Base-by-base conservation (phyloP, 2,797 vertebrate genomes). In the Stomatorhinus walkeri region DNA sequence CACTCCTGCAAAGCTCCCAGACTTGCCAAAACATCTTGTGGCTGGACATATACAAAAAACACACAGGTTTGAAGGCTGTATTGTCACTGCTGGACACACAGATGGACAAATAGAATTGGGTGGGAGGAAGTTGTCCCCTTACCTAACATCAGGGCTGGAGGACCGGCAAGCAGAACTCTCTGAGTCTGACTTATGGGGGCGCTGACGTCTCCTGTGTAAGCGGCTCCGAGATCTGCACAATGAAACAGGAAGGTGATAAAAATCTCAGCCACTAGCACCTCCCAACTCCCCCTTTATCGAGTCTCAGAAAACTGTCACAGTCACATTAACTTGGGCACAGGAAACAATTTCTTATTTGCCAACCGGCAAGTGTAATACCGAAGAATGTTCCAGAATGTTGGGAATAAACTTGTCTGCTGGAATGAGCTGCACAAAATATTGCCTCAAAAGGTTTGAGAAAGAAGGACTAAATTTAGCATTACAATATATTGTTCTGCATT, bases 61-160 rank as follows among this genome's bases (percentile, higher is more conserved):
- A 84, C 22, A 28, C 36, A 16, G 32, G 72, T 79, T 43, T 43
- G 5, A 43, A 79, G 91, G 93, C 91, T 90, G 91, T 91, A 91
- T 91, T 93, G 93, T 95, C 94, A 94, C 94, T 95, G 93, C 93
- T 90, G 91, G 54, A n/a, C 88, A 89, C 72, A 52, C 87, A 85
- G 72, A 88, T 51, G 64, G 87, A 89, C 12, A 14, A 9, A 88
- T 88, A 91, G 91, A 90, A 91, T 88, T 87, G 89, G 85, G 89
- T 36, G 32, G 84, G 24, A 2, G 24, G 12, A n/a, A 12, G 14
- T 9, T 79, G 81, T 84, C 81, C 79, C 0, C 0, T 93, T 95
- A 99, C 98, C 98, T 98, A 96, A 95, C 96, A 91, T 95, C 95
- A 90, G 95, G 93, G 93, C 93, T 94, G 83, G 94, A 95, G 22